Evolutionary conservation across 1,140 invertebrate species (phyloP), one percentile per base, ranked within the genome.

Genomic region (Aphis craccivora): DNA sequence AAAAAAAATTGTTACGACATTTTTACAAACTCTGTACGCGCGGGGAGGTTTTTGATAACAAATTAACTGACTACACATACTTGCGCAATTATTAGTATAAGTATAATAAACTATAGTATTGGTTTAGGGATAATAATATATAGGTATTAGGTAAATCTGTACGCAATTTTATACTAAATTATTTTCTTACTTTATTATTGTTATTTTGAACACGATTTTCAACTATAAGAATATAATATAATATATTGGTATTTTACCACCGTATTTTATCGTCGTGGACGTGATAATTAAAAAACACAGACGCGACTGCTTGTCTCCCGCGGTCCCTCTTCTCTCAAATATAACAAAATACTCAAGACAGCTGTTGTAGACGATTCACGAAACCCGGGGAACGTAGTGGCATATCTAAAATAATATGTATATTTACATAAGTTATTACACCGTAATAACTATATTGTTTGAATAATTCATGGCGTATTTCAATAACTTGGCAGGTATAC

Each of bases 391-490:
- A 51, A 89, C 20, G 48, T 37, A 9, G n/a, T 2, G 48, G 87
- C 22, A 20, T 37, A 53, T 23, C 20, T n/a, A 35, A 48, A 87
- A 87, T 48, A 87, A 87, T 87, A 37, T n/a, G 45, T 11, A 89
- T 35, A 89, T 89, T 89, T 89, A 89, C 87, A 89, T 55, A 89
- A 89, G 87, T 89, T 89, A 89, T 89, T 89, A 89, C 87, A 55
- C 35, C 51, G 51, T 89, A 89, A 89, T 89, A 89, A 89, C 87
- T 76, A 76, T 76, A 76, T 89, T 8, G 35, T 89, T 20, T 89
- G 87, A 89, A 89, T 89, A 89, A 89, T 89, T 89, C 87, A 89
- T 89, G 87, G 53, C 87, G n/a, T 40, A 89, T 89, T 89, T 89
- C 87, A 89, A 89, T 89, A 89, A 89, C 87, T 89, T 89, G 60